A percentile compares a stretch with the other conserved stretches of the same genome.
Evolutionary conservation across 2,797 vertebrate species (phyloP).

Genomic region (Clarias pachynema): DNA sequence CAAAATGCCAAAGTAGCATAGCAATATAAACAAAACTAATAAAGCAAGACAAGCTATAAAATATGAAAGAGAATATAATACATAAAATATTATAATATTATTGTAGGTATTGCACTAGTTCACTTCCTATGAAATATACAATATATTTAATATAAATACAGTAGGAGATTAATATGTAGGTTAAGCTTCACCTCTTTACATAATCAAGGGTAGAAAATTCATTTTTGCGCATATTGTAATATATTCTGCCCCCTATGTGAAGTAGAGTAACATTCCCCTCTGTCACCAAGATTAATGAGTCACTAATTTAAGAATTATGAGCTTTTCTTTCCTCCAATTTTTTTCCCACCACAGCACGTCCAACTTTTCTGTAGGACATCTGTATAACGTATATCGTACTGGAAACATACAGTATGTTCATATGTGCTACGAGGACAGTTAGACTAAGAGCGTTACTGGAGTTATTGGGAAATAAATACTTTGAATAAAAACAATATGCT

Average conservation of each 20-base stretch:
- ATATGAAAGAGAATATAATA: no score
- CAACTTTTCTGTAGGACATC: constrained; percentile 1
- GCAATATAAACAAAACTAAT: background rate
- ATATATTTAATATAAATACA: background rate
- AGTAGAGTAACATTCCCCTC: constrained; percentile 66
- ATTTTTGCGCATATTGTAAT: constrained; percentile 41
- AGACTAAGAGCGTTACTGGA: background rate
- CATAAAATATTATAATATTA: no score
- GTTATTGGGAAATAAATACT: background rate
- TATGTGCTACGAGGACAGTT: background rate
- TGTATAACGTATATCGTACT: background rate
- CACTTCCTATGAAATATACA: background rate
- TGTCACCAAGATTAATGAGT: constrained; percentile 71
- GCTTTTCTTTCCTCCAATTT: background rate
- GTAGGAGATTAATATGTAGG: constrained; percentile 46
- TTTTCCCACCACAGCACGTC: background rate
- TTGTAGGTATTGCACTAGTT: background rate
- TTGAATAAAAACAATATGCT: background rate
- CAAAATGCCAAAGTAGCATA: background rate
- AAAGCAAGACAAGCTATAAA: background rate
- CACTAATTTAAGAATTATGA: constrained; percentile 72
- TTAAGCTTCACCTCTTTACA: constrained; percentile 51
- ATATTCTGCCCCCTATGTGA: constrained; percentile 51
- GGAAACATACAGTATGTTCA: background rate
- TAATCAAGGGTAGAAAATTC: constrained; percentile 36